Evolutionary conservation across 2,113 vertebrate species (phyloP).

Genomic region (Calidris pygmaea): DNA sequence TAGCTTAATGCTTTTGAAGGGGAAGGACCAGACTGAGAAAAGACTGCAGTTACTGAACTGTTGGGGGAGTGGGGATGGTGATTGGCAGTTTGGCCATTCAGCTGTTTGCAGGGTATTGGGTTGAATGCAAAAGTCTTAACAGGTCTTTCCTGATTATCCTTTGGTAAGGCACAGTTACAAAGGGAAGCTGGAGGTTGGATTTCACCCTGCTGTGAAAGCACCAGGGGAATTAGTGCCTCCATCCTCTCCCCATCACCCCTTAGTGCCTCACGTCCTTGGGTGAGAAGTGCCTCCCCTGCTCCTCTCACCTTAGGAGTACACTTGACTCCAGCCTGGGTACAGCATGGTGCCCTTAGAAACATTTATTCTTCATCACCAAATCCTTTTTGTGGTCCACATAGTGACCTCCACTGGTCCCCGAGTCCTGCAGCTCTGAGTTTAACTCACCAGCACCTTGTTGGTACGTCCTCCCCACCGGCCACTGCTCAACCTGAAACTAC

Average conservation of each 20-base stretch:
- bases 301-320: not conserved
- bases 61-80: not conserved
- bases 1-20: not conserved
- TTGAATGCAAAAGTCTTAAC: not conserved
- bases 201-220: not conserved
- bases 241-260: not conserved
- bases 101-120: not conserved
- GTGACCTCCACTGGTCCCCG: not conserved
- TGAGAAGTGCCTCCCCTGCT: not conserved
- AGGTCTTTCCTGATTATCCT: fast-evolving
- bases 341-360: not conserved
- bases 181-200: not conserved
- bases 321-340: not conserved
- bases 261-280: fast-evolving
- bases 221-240: fast-evolving
- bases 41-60: not conserved
- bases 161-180: not conserved
- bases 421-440: not conserved
- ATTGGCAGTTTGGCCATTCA: not conserved
- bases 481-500: not conserved
- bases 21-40: not conserved
- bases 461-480: not conserved
- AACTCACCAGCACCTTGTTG: not conserved
- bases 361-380: not conserved
- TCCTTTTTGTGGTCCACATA: not conserved